Evolutionary conservation across 23 tunicate species (phyloP).

Genomic region (Trididemnum nubilum): DNA sequence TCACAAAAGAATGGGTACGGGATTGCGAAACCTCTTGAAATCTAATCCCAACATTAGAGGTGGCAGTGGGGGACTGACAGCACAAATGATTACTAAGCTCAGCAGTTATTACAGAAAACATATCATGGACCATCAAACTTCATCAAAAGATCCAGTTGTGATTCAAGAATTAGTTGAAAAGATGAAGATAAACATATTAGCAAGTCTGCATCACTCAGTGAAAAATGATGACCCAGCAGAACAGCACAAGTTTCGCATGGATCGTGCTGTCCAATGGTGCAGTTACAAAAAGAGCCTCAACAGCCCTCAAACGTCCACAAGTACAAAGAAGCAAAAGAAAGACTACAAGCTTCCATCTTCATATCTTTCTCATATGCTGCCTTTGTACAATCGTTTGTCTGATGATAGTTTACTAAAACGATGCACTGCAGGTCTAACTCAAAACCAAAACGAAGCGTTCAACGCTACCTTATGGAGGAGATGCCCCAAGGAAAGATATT

Average conservation of each 20-base stretch:
- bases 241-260: slow-evolving; percentile 24
- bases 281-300: not conserved
- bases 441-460: slow-evolving; percentile 34
- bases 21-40: slow-evolving; percentile 21
- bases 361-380: slow-evolving; percentile 19
- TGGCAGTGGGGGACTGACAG: slow-evolving; percentile 38
- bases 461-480: slow-evolving; percentile 37
- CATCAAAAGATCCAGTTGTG: slow-evolving; percentile 7
- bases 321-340: not conserved
- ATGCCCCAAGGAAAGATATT: slow-evolving; percentile 29
- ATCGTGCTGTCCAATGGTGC: slow-evolving; percentile 12
- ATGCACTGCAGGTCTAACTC: slow-evolving; percentile 18
- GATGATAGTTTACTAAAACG: slow-evolving; percentile 11
- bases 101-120: slow-evolving; percentile 8
- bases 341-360: slow-evolving; percentile 13
- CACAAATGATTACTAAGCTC: not conserved
- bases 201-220: slow-evolving; percentile 19
- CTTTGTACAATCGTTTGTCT: slow-evolving; percentile 20
- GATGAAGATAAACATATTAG: slow-evolving; percentile 25
- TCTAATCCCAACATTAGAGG: not conserved
- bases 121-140: slow-evolving; percentile 14
- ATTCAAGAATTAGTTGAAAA: slow-evolving; percentile 13
- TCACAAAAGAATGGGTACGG: slow-evolving; percentile 38
- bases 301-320: not conserved
- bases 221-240: slow-evolving; percentile 4